A percentile compares a stretch with the other conserved stretches of the same genome.
phyloP scores from a whole-genome alignment of 2,888 invertebrate genomes.

The Monoplex corrugatus region DNA sequence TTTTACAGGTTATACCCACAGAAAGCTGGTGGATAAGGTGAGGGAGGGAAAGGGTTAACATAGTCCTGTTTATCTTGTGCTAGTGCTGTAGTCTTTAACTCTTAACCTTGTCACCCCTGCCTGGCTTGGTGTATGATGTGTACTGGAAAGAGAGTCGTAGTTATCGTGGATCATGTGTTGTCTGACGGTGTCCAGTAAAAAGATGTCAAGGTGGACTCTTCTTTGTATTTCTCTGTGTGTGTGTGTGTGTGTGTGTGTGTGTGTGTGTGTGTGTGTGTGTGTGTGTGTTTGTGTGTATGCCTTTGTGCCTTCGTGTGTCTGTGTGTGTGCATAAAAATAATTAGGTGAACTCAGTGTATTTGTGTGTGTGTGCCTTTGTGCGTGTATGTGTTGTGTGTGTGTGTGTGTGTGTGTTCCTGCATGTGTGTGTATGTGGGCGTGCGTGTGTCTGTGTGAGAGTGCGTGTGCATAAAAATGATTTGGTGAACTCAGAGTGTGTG shows the following conservation, averaged over 20 bases:
- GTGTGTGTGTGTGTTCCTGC: background rate
- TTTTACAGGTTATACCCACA: no score
- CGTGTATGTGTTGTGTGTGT: background rate
- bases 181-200: background rate
- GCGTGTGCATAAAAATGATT: background rate
- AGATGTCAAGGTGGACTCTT: background rate
- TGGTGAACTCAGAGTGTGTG: background rate
- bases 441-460: background rate
- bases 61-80: background rate
- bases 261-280: constrained; percentile 14
- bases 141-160: background rate
- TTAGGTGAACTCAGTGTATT: no score
- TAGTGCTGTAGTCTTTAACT: background rate
- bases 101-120: background rate
- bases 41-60: background rate
- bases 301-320: background rate
- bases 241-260: background rate
- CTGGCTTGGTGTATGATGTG: constrained; percentile 11
- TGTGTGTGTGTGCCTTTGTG: background rate
- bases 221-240: no score
- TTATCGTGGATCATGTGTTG: background rate
- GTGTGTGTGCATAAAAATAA: background rate
- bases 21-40: no score
- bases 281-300: background rate
- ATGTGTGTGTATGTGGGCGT: background rate